Evolutionary conservation across 2,888 invertebrate genomes (phyloP), one percentile per base, ranked within the genome.

Genomic region (Papilio elwesi): DNA sequence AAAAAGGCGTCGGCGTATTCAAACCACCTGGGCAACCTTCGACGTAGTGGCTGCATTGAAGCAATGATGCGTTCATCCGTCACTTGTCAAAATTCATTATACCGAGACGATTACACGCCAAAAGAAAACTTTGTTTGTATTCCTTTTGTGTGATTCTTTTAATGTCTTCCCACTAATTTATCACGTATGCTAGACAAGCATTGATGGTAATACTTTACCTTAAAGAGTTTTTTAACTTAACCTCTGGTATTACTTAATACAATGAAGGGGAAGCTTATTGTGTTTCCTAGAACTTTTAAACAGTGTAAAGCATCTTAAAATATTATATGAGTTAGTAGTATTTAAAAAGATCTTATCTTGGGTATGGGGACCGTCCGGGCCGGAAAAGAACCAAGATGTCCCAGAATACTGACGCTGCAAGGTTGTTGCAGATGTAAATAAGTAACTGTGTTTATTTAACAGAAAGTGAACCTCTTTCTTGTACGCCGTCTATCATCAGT

Each of bases 51-150:
- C 52, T 69, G 69, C 76, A 75, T 76, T 75, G 74, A 73, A 55
- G 74, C 59, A 65, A 70, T 64, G 74, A 75, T 74, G 74, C 74
- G 67, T 70, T 76, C 74, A 76, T 78, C 70, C 69, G 66, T 76
- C 76, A 75, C 73, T 75, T 76, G 77, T 77, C 77, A 77, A 74
- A 74, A 76, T 74, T 77, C 72, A 77, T 74, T 74, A 74, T 74
- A 65, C 66, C 68, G 68, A 72, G 26, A 68, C 68, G 55, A 68
- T 76, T 75, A 72, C 55, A 49, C 48, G 48, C 65, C 70, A 71
- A 70, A 74, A 74, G 38, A 70, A 70, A 70, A 57, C 68, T 64
- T 67, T 49, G 59, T 68, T 64, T 62, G 62, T 62, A 53, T 55
- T n/a, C 16, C 62, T 70, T 53, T 67, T 64, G 70, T 57, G 49